Base-by-base conservation (phyloP, 1,140 invertebrate genomes). In the Habropoda laboriosa region DNA sequence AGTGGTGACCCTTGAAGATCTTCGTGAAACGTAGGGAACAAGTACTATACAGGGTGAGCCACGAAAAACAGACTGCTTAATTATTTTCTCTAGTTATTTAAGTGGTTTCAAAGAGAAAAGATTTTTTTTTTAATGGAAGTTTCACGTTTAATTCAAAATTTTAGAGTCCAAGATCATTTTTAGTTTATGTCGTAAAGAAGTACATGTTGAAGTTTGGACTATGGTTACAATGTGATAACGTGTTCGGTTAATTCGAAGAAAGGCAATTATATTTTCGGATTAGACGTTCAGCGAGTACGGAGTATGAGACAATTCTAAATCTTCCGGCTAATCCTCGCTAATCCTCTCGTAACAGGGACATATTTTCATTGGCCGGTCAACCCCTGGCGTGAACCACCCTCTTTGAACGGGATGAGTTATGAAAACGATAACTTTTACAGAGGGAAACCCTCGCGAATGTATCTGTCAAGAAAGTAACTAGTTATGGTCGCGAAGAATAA, bases 341-440 rank as follows among this genome's bases (percentile, higher is more conserved):
- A 92, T 92, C 89, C 89, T 83, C 71, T 88, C 86, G 86, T 91
- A 92, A 92, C 90, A 87, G 83, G 79, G 88, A 87, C 89, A 90
- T 90, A 91, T 90, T 90, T 89, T 83, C 87, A 87, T 86, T 83
- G 81, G 82, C 70, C 77, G 71, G 70, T 73, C 77, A 75, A 58
- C 72, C 74, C 66, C 70, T 47, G 13, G 63, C 30, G 30, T 12
- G 21, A 53, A 75, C 75, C 81, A 79, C 76, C 86, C 82, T 79
- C 81, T 72, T 86, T 80, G 81, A 85, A 76, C 81, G 83, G 82
- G 81, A 83, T 83, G 78, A 89, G 82, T 90, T 90, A 88, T 90
- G 88, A 90, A 90, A 91, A 90, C 86, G 85, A 89, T 91, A 88
- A 91, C 83, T 91, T 88, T 68, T 74, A 47, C 76, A 53, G 18